Evolutionary conservation across 2,888 invertebrate genomes (phyloP), one percentile per base, ranked within the genome.

Genomic region (Drosophila suboccidentalis): DNA sequence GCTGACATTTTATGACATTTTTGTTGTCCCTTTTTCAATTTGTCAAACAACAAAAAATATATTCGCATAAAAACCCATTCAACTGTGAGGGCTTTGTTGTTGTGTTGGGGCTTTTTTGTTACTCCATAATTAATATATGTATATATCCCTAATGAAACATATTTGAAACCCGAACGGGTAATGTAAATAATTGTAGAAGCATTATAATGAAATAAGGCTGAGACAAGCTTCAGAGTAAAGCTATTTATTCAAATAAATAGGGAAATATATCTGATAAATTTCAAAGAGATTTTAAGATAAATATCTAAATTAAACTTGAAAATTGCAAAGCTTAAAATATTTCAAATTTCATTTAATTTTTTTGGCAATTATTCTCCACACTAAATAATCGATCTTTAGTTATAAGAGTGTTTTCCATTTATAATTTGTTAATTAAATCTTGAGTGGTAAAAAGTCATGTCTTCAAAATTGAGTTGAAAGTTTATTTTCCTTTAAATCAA

Each of bases 111-210:
- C 51, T 41, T 54, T 58, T 47, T 49, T 63, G 58, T 43, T 70
- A 62, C 62, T 53, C 73, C 67, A 75, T 82, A 84, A 85, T 84
- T 84, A 87, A 87, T 84, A 87, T 77, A 78, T 72, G 70, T 75
- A 80, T 76, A 65, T 68, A 58, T 76, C 43, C 46, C 64, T 78
- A 66, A 71, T 70, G 59, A 65, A 74, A 85, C 74, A 77, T 85
- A 82, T 87, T 82, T 77, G 64, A 51, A 68, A 62, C 29, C 26
- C 61, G 73, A 73, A 50, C 43, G 82, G 69, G 60, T 75, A 84
- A 79, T 82, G 82, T 70, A 85, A 82, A 87, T 79, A 82, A 85
- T 71, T 81, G 71, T 62, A 44, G 67, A 58, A 47, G 39, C 39
- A 71, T 71, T 70, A 64, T 65, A 50, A 59, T 43, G 15, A 65